A percentile compares a stretch with the other conserved stretches of the same genome.
phyloP scores from a whole-genome alignment of 2,888 invertebrate genomes.

The Coecobrya sp. region DNA sequence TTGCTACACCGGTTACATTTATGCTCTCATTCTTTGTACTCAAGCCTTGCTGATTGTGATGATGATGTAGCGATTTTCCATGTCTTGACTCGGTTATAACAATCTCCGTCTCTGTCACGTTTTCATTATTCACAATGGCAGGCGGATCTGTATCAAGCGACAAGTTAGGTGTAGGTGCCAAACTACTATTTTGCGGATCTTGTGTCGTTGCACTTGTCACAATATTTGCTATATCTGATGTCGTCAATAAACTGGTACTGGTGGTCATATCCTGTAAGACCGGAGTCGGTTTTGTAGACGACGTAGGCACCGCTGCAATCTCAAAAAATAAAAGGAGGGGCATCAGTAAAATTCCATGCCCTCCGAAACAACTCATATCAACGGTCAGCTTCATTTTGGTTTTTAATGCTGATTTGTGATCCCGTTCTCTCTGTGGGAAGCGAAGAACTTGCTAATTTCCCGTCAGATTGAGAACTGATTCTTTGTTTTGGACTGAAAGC shows the following conservation, averaged over 20 bases:
- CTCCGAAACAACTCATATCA: constrained; percentile 1
- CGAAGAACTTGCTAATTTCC: constrained; percentile 34
- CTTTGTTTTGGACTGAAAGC: constrained; percentile 45
- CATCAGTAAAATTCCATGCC: not conserved
- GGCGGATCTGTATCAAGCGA: constrained; percentile 17
- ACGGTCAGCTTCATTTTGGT: constrained; percentile 44
- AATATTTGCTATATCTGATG: not conserved
- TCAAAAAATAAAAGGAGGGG: constrained; percentile 27
- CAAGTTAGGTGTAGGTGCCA: not conserved
- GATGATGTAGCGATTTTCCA: constrained; percentile 43
- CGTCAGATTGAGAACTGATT: constrained; percentile 52
- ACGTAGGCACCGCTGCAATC: not conserved
- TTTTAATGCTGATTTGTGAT: not conserved
- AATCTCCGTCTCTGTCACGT: constrained; percentile 57
- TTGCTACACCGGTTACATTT: not conserved
- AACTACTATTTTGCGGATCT: not conserved
- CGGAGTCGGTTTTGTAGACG: not conserved
- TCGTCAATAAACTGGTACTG: not conserved
- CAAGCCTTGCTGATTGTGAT: not conserved
- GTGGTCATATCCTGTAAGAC: not conserved
- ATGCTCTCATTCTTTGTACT: constrained; percentile 21
- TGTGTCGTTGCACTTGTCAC: not conserved
- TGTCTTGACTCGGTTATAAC: constrained; percentile 56
- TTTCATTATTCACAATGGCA: constrained; percentile 47
- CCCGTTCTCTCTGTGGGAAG: constrained; percentile 1